A percentile compares a stretch with the other conserved stretches of the same genome.
phyloP scores from a whole-genome alignment of 1,140 invertebrate genomes.

The Yoshiicerus persimilis region DNA sequence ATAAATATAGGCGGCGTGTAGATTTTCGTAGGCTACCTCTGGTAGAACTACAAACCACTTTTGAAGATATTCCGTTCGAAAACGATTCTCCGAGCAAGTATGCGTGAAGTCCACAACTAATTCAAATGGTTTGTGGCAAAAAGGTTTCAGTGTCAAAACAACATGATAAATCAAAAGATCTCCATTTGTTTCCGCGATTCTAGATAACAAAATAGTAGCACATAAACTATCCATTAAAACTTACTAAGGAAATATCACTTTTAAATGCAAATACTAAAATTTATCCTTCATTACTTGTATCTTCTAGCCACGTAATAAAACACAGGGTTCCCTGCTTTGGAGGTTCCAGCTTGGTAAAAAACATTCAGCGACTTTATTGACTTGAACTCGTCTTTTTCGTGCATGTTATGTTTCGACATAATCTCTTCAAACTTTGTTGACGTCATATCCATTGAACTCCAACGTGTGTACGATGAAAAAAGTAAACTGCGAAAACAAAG shows the following conservation, averaged over 20 bases:
- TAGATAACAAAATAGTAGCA: conserved; percentile 56
- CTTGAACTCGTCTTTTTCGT: conserved; percentile 98
- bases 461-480: conserved; percentile 75
- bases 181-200: conserved; percentile 92
- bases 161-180: conserved; percentile 96
- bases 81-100: conserved; percentile 87
- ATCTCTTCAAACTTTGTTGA: conserved; percentile 97
- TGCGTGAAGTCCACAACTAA: conserved; percentile 95
- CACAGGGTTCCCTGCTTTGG: conserved; percentile 87
- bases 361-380: conserved; percentile 94
- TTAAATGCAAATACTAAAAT: background rate
- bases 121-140: conserved; percentile 93
- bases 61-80: conserved; percentile 91
- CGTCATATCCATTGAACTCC: conserved; percentile 96
- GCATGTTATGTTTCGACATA: conserved; percentile 97
- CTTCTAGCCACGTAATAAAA: conserved; percentile 96
- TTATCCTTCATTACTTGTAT: conserved; percentile 78
- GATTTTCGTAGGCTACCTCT: conserved; percentile 88
- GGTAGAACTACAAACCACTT: conserved; percentile 98
- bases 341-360: conserved; percentile 95
- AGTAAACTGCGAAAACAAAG: conserved; percentile 57
- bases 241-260: background rate
- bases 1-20: conserved; percentile 91
- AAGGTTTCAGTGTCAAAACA: conserved; percentile 90
- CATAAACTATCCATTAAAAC: background rate